A percentile compares a stretch with the other conserved stretches of the same genome.
Evolutionary conservation across 2,113 vertebrate genomes (phyloP).

Genomic region (Madoqua kirkii): DNA sequence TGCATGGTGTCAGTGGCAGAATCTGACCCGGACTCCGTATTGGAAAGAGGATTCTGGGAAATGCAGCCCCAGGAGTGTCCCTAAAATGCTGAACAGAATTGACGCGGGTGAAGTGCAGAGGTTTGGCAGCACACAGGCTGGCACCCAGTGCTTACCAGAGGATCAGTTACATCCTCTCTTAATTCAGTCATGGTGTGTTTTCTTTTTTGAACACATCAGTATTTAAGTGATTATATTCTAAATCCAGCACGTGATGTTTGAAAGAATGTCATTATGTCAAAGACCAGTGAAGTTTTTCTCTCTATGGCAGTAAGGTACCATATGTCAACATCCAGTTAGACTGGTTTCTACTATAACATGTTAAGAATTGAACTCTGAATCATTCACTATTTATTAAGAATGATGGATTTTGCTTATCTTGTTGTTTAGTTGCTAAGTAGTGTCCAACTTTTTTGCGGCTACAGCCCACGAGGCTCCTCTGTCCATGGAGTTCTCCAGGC

Average conservation of each 20-base stretch:
- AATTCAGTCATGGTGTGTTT: background rate
- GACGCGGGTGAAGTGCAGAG: background rate
- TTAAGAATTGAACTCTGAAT: slow-evolving; percentile 1
- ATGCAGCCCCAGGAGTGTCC: background rate
- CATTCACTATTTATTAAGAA: slow-evolving; percentile 19
- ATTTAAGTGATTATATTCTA: slow-evolving; percentile 9
- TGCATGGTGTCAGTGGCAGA: background rate
- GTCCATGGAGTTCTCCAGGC: background rate
- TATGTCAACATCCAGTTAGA: background rate
- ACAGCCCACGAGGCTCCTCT: background rate
- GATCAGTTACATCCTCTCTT: background rate
- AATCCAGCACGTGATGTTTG: background rate
- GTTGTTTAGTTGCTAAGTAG: background rate
- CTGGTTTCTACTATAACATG: background rate
- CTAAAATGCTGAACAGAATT: background rate
- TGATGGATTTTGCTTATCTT: slow-evolving; percentile 35
- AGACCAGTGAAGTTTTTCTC: background rate
- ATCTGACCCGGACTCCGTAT: background rate
- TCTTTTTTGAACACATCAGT: background rate
- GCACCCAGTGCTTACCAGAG: background rate
- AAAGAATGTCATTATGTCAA: slow-evolving; percentile 14
- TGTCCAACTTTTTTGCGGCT: background rate
- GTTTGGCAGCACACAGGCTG: background rate
- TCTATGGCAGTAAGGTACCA: background rate
- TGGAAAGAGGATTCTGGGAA: background rate